Evolutionary conservation across 2,797 vertebrate genomes (phyloP), one percentile per base, ranked within the genome.

Genomic region (Rhinichthys osculus): DNA sequence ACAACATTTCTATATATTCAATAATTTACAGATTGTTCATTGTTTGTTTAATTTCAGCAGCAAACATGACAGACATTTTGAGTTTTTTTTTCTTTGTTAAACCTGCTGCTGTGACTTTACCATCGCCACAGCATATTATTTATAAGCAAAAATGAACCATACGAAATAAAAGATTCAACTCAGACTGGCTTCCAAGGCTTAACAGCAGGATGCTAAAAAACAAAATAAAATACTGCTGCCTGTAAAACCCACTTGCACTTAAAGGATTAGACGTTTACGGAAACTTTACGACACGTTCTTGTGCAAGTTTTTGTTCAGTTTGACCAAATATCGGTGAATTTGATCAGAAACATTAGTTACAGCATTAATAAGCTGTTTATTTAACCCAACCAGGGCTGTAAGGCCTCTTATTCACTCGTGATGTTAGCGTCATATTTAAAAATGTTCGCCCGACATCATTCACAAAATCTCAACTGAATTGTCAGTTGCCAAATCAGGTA

Each of bases 1-100:
- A 90, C 93, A 95, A 95, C 92, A 93, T 92, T 94, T 93, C 90
- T 90, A 89, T 93, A 94, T 93, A 94, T 93, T 95, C 89, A 96
- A 96, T 96, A 96, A 97, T 96, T 96, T 97, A 97, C 96, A 89
- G 94, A 94, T 93, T 94, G 93, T 94, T 95, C 92, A 92, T 96
- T 87, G 90, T 94, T 93, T 94, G 59, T 57, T 80, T 82, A n/a
- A 86, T 59, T 82, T 96, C 95, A 96, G 96, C 96, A 97, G 96
- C 96, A 97, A 94, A 94, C 92, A 94, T 95, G 95, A 95, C 90
- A 88, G 86, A 70, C 57, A 70, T 82, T 57, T 57, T 69, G 69
- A 87, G 6, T 38, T 64, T 78, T 83, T 73, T 38, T 38, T 6
- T 5, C 1, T 14, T 81, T 93, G 93, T 90, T 72, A 92, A 94